phyloP scores from a whole-genome alignment of 2,888 invertebrate genomes.

The Dynastes tityus region DNA sequence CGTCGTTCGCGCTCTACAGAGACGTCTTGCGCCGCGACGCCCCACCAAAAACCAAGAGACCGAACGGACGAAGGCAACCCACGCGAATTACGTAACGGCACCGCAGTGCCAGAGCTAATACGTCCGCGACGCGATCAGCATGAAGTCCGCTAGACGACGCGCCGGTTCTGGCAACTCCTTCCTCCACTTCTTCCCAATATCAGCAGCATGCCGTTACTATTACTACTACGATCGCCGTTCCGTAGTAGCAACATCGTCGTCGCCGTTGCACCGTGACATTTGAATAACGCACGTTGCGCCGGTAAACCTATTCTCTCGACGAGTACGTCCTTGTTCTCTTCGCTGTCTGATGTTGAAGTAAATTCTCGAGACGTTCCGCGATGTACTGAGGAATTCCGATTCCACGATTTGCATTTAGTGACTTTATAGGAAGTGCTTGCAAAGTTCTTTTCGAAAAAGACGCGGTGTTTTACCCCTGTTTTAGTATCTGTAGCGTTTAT shows the following conservation, averaged over 20 bases:
- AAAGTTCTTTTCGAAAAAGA: too few relatives aligned
- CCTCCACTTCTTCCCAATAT: conserved; percentile 37
- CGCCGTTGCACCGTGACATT: conserved; percentile 36
- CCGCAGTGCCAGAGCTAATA: conserved; percentile 56
- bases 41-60: conserved; percentile 54
- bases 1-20: conserved; percentile 44
- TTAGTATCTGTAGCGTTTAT: conserved; percentile 8
- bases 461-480: background rate
- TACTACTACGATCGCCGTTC: conserved; percentile 20
- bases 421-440: too few relatives aligned
- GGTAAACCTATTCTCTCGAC: background rate
- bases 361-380: background rate
- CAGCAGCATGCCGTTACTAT: background rate
- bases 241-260: conserved; percentile 18
- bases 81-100: conserved; percentile 62
- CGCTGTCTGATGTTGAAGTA: background rate
- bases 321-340: background rate
- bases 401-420: background rate
- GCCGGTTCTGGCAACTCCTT: conserved; percentile 31
- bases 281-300: conserved; percentile 24
- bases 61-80: conserved; percentile 47
- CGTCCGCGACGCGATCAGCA: conserved; percentile 54
- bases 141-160: conserved; percentile 41
- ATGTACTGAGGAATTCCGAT: conserved; percentile 8
- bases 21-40: conserved; percentile 59